Evolutionary conservation across 2,113 vertebrate genomes (phyloP), one percentile per base, ranked within the genome.

Genomic region (Spilogale gracilis): DNA sequence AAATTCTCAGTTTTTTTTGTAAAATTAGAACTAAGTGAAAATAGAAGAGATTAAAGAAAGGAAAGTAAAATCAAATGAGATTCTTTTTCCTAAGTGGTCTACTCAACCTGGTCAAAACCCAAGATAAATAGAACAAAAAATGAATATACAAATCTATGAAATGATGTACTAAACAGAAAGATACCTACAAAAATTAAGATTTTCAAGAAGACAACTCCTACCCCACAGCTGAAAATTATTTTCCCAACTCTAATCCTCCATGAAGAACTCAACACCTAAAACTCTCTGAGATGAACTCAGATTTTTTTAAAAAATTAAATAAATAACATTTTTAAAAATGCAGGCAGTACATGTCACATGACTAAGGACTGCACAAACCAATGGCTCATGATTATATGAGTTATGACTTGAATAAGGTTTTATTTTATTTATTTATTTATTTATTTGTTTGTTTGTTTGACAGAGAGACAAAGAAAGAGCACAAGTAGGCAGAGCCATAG

Each of bases 31-130:
- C 23, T 6, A 17, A 27, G 1, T n/a, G 21, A 82, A 20, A 92
- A 69, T 1, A 90, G 69, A 88, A 48, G 23, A 93, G 20, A 80
- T 48, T 38, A 60, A 78, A 0, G 38, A 38, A 83, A 89, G 32
- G 14, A 65, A 97, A 97, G 84, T 45, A 17, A 81, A 89, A 63
- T 52, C n/a, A 60, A 78, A 48, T 54, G 14, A 43, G 9, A 32
- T 38, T 20, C 5, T 69, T 52, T 81, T 69, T 4, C 52, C 13
- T 25, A 38, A 52, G 16, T 58, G 20, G 27, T n/a, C 10, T 21
- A 17, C 27, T 30, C 9, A 81, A 56, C 5, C 27, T 81, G 11
- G 9, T 0, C 82, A 71, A 91, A 93, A 30, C 11, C 5, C 3
- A 73, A 1, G 7, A 18, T 52, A 71, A 95, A 65, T 2, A 85